Evolutionary conservation across 2,888 invertebrate species (phyloP).

Genomic region (Limnephilus marmoratus): DNA sequence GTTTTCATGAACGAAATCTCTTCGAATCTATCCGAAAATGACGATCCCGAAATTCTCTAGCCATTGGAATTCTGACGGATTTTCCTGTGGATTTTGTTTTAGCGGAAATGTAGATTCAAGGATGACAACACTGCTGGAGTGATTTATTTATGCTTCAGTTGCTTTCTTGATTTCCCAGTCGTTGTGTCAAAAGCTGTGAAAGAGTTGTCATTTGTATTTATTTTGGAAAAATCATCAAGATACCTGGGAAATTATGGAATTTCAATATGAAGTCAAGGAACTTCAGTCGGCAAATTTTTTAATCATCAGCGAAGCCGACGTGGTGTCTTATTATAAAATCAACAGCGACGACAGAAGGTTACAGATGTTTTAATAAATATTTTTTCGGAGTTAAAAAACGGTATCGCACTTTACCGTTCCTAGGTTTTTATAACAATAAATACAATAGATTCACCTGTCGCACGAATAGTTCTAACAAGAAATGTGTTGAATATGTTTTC

Average conservation of each 20-base stretch:
- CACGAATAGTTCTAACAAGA: background rate
- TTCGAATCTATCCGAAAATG: too few species aligned
- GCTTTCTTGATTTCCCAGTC: conserved; percentile 23
- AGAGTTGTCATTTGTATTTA: conserved; percentile 44
- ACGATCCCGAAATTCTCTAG: too few species aligned
- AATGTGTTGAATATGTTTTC: background rate
- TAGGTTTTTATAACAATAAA: background rate
- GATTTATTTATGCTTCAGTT: conserved; percentile 26
- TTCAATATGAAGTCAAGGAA: conserved; percentile 53
- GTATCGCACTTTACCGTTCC: conserved; percentile 11
- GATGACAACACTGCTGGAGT: too few species aligned
- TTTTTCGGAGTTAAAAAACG: background rate
- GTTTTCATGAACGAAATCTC: too few species aligned
- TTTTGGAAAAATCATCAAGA: conserved; percentile 45
- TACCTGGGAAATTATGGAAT: conserved; percentile 54
- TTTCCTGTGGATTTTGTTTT: too few species aligned
- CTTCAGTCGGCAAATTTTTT: conserved; percentile 50
- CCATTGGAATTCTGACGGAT: too few species aligned
- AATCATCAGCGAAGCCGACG: conserved; percentile 52
- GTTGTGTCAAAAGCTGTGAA: conserved; percentile 45
- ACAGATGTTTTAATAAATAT: conserved; percentile 42
- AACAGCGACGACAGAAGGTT: conserved; percentile 58
- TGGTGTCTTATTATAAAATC: conserved; percentile 56
- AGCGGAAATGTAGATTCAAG: too few species aligned
- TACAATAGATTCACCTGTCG: background rate